These are phyloP conservation scores for Odiellus spinosus DNA, from an alignment of 2,888 invertebrate species.

Conservation along the genomic window DNA sequence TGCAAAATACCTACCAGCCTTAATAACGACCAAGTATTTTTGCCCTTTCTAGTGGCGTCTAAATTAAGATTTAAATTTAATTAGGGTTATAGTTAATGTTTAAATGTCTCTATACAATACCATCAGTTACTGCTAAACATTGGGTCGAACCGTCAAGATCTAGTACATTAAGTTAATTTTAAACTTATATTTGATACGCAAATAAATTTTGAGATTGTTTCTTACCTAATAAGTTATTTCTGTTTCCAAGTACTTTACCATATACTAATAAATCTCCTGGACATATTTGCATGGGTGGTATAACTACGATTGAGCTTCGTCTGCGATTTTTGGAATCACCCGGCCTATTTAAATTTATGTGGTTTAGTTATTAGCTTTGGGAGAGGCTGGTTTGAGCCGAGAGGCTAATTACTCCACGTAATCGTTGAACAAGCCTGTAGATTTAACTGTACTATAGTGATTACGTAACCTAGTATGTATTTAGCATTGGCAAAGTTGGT, in stretches of 20 bases:
- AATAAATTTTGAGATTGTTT: not conserved
- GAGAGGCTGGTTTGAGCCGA: not conserved
- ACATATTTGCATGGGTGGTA: conserved; percentile 35
- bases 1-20: conserved; percentile 29
- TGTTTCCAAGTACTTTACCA: conserved; percentile 33
- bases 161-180: conserved; percentile 3
- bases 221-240: conserved; percentile 29
- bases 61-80: conserved; percentile 3
- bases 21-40: conserved; percentile 34
- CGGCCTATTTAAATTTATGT: not conserved
- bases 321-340: conserved; percentile 25
- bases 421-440: too few relatives aligned
- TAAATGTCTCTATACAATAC: conserved; percentile 9
- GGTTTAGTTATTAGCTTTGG: not conserved
- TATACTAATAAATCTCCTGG: conserved; percentile 35
- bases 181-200: not conserved
- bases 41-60: conserved; percentile 31
- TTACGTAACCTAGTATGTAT: too few relatives aligned
- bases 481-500: too few relatives aligned
- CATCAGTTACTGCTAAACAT: conserved; percentile 24
- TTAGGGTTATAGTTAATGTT: not conserved
- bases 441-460: too few relatives aligned
- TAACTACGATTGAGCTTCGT: conserved; percentile 33
- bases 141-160: conserved; percentile 28
- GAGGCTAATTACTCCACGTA: too few relatives aligned